Conservation (phyloP, 2,888 invertebrate species). For the Zygothrica quintamaculata region DNA sequence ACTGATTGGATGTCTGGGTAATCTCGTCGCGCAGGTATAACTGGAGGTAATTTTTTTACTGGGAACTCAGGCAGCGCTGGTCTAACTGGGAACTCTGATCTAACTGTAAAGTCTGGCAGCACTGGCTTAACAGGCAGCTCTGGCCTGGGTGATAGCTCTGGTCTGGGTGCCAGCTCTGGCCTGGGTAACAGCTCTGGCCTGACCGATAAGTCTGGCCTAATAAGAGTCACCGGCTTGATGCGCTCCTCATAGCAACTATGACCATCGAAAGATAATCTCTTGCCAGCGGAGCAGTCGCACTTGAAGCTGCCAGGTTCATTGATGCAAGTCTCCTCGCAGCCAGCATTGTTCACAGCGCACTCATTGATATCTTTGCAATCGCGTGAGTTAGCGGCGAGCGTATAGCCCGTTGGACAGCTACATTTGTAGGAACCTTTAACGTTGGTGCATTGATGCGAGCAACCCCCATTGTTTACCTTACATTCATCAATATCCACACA, state of each 20-base stretch:
- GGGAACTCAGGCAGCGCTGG: conserved; percentile 6
- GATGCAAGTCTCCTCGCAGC: conserved; percentile 83
- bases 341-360: conserved; percentile 84
- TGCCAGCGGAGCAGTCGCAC: conserved; percentile 85
- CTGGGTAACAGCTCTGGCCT: not conserved
- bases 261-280: conserved; percentile 72
- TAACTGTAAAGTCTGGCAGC: not conserved
- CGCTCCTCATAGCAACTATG: conserved; percentile 52
- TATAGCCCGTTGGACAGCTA: conserved; percentile 87
- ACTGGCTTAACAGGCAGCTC: not conserved
- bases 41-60: too few species aligned
- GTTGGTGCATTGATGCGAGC: conserved; percentile 84
- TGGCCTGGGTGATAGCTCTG: not conserved
- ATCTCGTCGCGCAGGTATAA: too few species aligned
- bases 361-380: conserved; percentile 86
- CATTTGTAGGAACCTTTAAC: conserved; percentile 86
- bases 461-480: conserved; percentile 81
- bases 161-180: not conserved
- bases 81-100: conserved; percentile 21
- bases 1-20: too few species aligned
- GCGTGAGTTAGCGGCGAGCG: conserved; percentile 83
- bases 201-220: too few species aligned
- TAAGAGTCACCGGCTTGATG: conserved; percentile 28
- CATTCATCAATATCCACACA: conserved; percentile 86
- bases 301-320: conserved; percentile 85